These are phyloP conservation scores for Vannuccia rotundouncinata DNA, from an alignment of 2,888 invertebrate genomes.

Conservation along the genomic window DNA sequence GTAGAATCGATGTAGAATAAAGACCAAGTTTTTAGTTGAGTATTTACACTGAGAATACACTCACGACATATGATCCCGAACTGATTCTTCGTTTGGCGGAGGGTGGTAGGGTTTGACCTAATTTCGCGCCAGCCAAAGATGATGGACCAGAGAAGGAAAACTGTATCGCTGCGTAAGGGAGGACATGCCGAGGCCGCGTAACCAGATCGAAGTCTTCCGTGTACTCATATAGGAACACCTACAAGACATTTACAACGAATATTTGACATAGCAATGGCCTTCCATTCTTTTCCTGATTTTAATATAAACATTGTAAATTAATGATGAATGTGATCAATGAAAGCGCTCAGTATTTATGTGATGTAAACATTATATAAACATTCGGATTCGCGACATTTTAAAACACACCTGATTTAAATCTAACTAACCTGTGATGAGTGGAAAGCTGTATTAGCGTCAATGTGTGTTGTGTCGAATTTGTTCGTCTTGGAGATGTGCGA, in stretches of 20 bases:
- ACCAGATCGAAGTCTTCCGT: slow-evolving; percentile 36
- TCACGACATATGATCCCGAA: neutral
- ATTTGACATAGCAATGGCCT: too few relatives aligned
- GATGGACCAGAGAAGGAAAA: neutral
- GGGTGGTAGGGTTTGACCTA: neutral
- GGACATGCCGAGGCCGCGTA: neutral
- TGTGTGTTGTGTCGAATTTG: neutral
- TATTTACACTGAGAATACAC: too few relatives aligned
- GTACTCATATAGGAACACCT: slow-evolving; percentile 38
- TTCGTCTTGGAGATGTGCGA: slow-evolving; percentile 31
- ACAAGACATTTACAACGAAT: neutral
- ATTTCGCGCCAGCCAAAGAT: neutral
- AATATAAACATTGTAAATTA: too few relatives aligned
- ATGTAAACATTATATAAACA: too few relatives aligned
- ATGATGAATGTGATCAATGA: too few relatives aligned
- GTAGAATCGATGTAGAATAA: too few relatives aligned
- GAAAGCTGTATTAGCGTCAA: slow-evolving; percentile 19
- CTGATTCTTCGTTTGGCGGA: neutral
- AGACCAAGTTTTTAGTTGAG: too few relatives aligned
- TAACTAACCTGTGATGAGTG: slow-evolving; percentile 28
- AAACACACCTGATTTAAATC: too few relatives aligned
- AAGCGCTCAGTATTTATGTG: too few relatives aligned
- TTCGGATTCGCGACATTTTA: too few relatives aligned
- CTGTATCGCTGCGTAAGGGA: slow-evolving; percentile 31
- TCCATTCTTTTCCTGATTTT: too few relatives aligned